phyloP scores from a whole-genome alignment of 2,888 invertebrate genomes.

The Acanthococcus lagerstroemiae region DNA sequence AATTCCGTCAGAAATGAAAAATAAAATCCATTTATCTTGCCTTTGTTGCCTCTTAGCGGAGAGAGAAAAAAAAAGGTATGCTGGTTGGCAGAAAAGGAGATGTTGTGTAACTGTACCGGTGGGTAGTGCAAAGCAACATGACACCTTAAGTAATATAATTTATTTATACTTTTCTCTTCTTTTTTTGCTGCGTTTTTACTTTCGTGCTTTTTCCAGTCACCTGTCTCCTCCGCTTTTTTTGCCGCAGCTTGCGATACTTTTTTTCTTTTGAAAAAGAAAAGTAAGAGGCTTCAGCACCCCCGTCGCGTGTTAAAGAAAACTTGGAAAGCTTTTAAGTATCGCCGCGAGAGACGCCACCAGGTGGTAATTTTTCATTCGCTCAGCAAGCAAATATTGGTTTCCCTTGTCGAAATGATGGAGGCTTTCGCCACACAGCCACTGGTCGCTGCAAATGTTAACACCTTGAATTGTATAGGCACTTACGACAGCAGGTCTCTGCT shows the following conservation, averaged over 20 bases:
- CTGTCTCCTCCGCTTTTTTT: slow-evolving; percentile 1
- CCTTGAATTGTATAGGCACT: neutral
- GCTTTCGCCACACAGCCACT: neutral
- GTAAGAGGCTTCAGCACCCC: slow-evolving; percentile 2
- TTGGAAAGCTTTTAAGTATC: slow-evolving; percentile 22
- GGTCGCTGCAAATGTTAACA: neutral
- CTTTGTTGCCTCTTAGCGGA: slow-evolving; percentile 25
- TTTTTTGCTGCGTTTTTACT: slow-evolving; percentile 12
- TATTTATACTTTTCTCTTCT: slow-evolving; percentile 20
- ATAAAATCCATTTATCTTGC: slow-evolving; percentile 31
- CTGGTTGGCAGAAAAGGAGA: slow-evolving; percentile 17
- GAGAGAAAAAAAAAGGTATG: slow-evolving; percentile 10
- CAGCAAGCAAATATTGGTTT: slow-evolving; percentile 31
- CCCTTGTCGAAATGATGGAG: slow-evolving; percentile 16
- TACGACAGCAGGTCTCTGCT: too few species aligned
- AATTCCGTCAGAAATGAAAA: slow-evolving; percentile 30
- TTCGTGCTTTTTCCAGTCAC: slow-evolving; percentile 16
- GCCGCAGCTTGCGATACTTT: neutral
- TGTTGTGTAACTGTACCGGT: slow-evolving; percentile 23
- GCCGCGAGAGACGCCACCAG: slow-evolving; percentile 21
- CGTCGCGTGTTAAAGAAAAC: slow-evolving; percentile 1
- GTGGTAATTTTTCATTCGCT: slow-evolving; percentile 30
- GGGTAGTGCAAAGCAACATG: slow-evolving; percentile 28
- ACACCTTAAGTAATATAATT: slow-evolving; percentile 30
- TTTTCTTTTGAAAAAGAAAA: neutral